Evolutionary conservation across 2,113 vertebrate species (phyloP), one percentile per base, ranked within the genome.

Genomic region (Corythoichthys intestinalis): DNA sequence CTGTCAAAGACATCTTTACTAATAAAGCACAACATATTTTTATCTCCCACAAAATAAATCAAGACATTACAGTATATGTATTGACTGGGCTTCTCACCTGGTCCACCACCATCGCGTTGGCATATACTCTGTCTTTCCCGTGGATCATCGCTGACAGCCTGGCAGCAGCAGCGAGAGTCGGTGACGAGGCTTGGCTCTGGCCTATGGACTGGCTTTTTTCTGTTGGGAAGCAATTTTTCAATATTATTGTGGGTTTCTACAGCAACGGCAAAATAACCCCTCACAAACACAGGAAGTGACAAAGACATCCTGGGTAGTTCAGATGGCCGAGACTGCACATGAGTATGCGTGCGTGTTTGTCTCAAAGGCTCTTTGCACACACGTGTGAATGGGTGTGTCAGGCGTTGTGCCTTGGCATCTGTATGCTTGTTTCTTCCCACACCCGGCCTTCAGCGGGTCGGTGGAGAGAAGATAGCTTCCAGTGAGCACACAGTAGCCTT

Each of bases 91-190:
- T 0, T 70, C 85, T 87, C 63, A 95, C 95, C 86, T 94, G 91
- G 48, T 95, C 91, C 63, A 94, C 92, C 58, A 94, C 91, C 94
- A 95, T 94, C 77, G 90, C 88, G 71, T 96, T 96, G 69, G 93
- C 92, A 41, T 94, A 96, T 8, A 95, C 90, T 85, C 94, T 89
- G 79, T 94, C 94, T 38, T 82, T 93, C 62, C 94, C 94, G 53
- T 93, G 94, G 67, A 94, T 88, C 92, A 94, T 81, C 13, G 91
- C 87, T 47, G 94, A 91, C 68, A 93, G 89, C 71, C 75, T 91
- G 77, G 89, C 71, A 67, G 91, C 83, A 37, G 92, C 86, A 48
- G 92, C 89, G 46, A 92, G 89, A 4, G 88, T 85, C 2, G 84
- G 83, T 28, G 93, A 89, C 2, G 76, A 75, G 72, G 87, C 75